Conservation (phyloP, 1,140 invertebrate genomes). For the Drosophila equinoxialis region DNA sequence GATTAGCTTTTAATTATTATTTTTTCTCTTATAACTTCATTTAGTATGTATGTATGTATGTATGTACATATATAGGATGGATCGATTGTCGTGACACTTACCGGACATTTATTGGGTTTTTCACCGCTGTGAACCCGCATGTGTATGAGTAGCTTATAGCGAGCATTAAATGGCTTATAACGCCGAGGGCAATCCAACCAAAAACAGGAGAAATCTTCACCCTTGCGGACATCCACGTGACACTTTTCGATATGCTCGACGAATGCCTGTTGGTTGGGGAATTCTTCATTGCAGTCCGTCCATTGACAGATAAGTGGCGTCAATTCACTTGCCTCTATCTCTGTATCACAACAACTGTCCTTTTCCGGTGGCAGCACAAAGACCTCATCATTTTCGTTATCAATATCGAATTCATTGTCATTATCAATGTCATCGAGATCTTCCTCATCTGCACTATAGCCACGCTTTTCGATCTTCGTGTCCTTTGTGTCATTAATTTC, state of each 20-base stretch:
- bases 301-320: constrained; percentile 88
- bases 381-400: constrained; percentile 55
- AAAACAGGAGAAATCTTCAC: constrained; percentile 95
- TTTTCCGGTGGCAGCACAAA: constrained; percentile 37
- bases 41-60: too few relatives aligned
- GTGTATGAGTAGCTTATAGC: constrained; percentile 98
- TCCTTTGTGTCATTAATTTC: neutral
- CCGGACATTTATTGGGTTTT: constrained; percentile 97
- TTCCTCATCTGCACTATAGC: constrained; percentile 38
- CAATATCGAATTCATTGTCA: constrained; percentile 41
- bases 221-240: constrained; percentile 93
- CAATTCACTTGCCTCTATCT: constrained; percentile 34
- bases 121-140: constrained; percentile 98
- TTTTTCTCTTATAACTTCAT: neutral
- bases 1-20: too few relatives aligned
- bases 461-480: neutral
- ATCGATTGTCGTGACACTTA: constrained; percentile 85
- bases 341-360: constrained; percentile 28
- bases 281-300: constrained; percentile 92
- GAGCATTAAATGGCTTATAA: constrained; percentile 95
- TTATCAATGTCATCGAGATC: constrained; percentile 47
- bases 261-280: constrained; percentile 90
- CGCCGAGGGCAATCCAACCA: constrained; percentile 94
- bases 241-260: constrained; percentile 95
- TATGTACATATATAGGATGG: too few relatives aligned